Conservation (phyloP, 2,888 invertebrate genomes). For the Baccha elongata region DNA sequence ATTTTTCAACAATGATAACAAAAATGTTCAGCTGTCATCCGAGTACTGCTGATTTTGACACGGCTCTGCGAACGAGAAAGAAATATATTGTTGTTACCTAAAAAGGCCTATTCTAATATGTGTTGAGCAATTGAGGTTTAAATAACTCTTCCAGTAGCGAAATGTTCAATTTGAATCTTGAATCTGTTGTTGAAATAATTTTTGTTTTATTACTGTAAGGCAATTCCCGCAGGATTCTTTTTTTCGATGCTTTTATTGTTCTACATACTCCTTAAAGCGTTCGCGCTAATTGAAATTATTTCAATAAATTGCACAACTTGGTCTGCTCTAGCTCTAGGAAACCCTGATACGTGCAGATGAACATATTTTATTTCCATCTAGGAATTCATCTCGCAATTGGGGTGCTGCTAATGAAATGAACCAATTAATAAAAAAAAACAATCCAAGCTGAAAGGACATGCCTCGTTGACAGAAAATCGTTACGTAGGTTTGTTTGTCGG, state of each 20-base stretch:
- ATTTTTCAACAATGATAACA: no score
- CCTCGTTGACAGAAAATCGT: neutral
- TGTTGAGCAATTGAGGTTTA: no score
- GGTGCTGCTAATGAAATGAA: slow-evolving; percentile 1
- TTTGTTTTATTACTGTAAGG: neutral
- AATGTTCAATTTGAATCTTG: neutral
- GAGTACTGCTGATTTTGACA: no score
- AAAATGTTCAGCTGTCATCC: no score
- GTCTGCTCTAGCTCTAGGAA: slow-evolving; percentile 2
- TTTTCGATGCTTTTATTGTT: neutral
- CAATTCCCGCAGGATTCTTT: slow-evolving; percentile 23
- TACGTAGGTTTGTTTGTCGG: no score
- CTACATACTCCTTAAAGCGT: neutral
- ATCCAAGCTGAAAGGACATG: neutral
- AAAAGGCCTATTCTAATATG: no score
- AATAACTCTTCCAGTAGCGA: neutral
- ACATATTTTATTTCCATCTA: no score
- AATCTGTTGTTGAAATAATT: slow-evolving; percentile 2
- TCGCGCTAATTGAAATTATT: slow-evolving; percentile 53
- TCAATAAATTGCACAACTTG: slow-evolving; percentile 22
- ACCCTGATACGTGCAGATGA: no score
- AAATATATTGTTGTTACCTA: no score
- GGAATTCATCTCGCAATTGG: no score
- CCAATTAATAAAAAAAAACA: slow-evolving; percentile 14
- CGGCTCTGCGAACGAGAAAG: no score